Evolutionary conservation across 2,888 invertebrate genomes (phyloP), one percentile per base, ranked within the genome.

Genomic region (Acronicta alni): DNA sequence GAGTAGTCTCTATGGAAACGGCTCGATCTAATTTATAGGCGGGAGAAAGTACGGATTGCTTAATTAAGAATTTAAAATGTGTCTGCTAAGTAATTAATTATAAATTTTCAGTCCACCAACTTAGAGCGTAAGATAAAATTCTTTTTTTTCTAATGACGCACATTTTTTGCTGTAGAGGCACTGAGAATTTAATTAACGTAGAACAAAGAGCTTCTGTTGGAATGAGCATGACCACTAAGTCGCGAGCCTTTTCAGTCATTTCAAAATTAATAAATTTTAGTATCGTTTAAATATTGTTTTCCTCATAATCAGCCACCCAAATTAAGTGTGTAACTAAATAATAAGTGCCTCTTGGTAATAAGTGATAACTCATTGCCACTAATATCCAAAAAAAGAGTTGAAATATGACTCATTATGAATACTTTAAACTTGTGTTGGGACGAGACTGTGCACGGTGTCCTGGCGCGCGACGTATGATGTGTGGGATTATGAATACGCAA

Each of bases 1-100:
- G 94, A 94, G 93, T 93, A 94, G 94, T 94, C 93, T 93, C 94
- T 93, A 94, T 94, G 94, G 94, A 93, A 93, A 94, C 94, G 92
- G 89, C 93, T 92, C 94, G 93, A 93, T 93, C 93, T 93, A 93
- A 94, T 93, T 94, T 93, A 94, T 93, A 93, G 93, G 89, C 93
- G 88, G 90, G 91, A 91, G 93, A 93, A 93, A 93, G 92, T 93
- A 93, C 89, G 92, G 91, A 93, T 93, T 93, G 93, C 93, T 93
- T 94, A 94, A 93, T 94, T 93, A 93, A 92, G 92, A 93, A 94
- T 93, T 93, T 92, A 90, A 93, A 93, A 93, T 90, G 91, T 93
- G 91, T 92, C 92, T 89, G 84, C 89, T 83, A 80, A 89, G 90
- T 92, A 93, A 93, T 93, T 94, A 93, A 93, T 94, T 92, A 92